Evolutionary conservation across 2,888 invertebrate genomes (phyloP), one percentile per base, ranked within the genome.

Genomic region (Xestia ashworthii): DNA sequence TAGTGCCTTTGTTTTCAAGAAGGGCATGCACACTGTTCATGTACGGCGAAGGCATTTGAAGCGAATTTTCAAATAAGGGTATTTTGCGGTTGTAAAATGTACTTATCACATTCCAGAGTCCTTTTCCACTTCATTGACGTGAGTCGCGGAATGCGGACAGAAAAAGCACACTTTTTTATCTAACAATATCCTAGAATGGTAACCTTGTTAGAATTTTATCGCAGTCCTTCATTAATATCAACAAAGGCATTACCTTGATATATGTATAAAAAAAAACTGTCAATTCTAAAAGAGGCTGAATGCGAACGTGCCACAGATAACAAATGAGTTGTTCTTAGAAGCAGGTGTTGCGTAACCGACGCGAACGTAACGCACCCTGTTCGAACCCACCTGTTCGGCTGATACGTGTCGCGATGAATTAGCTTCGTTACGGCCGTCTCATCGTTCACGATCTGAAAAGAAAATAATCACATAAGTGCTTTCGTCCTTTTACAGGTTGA

Each of bases 371-470:
- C 73, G 71, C 64, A 74, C 76, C 82, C 83, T 77, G n/a, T 55
- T 55, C 55, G n/a, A 11, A 55, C 94, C 88, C 93, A 94, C 94
- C 94, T 94, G 94, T 93, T 93, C 67, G 48, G 91, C 84, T 88
- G 88, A 84, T 88, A 83, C 84, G 89, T 90, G 90, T 89, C 90
- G 86, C 88, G 89, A 83, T 78, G 82, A 79, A 87, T 86, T 86
- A 77, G 76, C 82, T 84, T 80, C 86, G 90, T 92, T 92, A 93
- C 90, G 92, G 93, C 83, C 75, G 88, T 88, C 86, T 90, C 94
- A 94, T 94, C 86, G 85, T 92, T 78, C 81, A 72, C 76, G 69
- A 91, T 91, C 93, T 93, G 93, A 91, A 93, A 81, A 84, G 88
- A 81, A 87, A 87, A 82, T 78, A 75, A 81, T 82, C 77, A 86